Evolutionary conservation across 2,113 vertebrate genomes (phyloP), one percentile per base, ranked within the genome.

Genomic region (Takifugu flavidus): DNA sequence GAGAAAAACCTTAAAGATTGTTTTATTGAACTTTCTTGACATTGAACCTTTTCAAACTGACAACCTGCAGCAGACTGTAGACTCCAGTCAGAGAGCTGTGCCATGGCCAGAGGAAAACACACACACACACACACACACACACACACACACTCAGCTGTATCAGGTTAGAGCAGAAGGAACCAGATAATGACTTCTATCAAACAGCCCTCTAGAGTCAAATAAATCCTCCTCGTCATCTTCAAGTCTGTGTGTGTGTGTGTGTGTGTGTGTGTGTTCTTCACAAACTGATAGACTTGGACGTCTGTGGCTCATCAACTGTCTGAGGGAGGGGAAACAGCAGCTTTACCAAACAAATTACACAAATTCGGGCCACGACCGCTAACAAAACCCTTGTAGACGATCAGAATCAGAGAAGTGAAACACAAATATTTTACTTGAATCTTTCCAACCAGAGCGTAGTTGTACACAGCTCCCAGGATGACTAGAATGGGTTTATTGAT

Each of bases 171-270:
- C 67, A 82, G 75, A 61, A 65, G 67, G 67, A 81, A 77, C 77
- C 73, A 77, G 72, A 79, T 81, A 81, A 77, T 77, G 70, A 77
- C 65, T 84, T 72, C 82, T 74, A 79, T 74, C 82, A 84, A 76
- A 81, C 56, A 51, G 65, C 70, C 49, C 75, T 70, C 75, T 42
- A 62, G 73, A 81, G 82, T 56, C 70, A 29, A 72, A 79, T 79
- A 72, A 74, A 81, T 56, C 64, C 60, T 80, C 55, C 77, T 65
- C 25, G 12, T 75, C 71, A 64, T 66, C 52, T 65, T 56, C 69
- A 80, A 73, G 65, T 45, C 20, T 14, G 12, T 52, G 59, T 64
- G 59, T 58, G 25, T 46, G 65, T 4, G 25, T 54, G 49, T 63
- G 49, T 50, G 59, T 29, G 53, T 53, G 39, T 14, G 51, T 49